phyloP scores from a whole-genome alignment of 2,113 vertebrate genomes.

The Rhinogobius similis region DNA sequence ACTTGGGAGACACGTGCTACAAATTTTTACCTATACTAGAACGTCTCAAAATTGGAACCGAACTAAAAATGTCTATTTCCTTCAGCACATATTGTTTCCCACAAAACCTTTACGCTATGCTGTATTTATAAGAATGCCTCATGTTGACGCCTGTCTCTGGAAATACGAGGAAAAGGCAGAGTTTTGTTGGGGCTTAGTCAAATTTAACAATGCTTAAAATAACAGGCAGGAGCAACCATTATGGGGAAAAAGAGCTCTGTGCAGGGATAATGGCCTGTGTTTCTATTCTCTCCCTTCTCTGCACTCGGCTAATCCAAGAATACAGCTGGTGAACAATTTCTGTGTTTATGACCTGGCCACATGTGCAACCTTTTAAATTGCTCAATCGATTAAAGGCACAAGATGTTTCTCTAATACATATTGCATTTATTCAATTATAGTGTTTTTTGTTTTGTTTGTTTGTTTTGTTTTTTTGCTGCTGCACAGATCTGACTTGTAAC shows the following conservation, averaged over 20 bases:
- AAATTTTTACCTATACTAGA: too few relatives aligned
- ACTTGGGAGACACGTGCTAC: too few relatives aligned
- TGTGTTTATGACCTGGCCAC: background rate
- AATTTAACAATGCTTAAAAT: constrained; percentile 39
- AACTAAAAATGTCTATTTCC: background rate
- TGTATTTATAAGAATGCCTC: background rate
- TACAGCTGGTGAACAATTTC: constrained; percentile 59
- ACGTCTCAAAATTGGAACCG: too few relatives aligned
- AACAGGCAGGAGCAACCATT: constrained; percentile 19
- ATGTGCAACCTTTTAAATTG: background rate
- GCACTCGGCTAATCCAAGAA: constrained; percentile 62
- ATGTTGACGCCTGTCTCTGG: background rate
- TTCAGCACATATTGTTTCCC: background rate
- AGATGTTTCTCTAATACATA: too few relatives aligned
- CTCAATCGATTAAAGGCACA: too few relatives aligned
- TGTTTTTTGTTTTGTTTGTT: too few relatives aligned
- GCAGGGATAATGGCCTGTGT: constrained; percentile 44
- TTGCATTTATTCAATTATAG: too few relatives aligned
- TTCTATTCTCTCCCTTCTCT: constrained; percentile 39
- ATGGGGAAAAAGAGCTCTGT: constrained; percentile 10
- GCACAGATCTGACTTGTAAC: too few relatives aligned
- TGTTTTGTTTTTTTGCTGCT: too few relatives aligned
- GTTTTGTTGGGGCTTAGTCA: constrained; percentile 21
- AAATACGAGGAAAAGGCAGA: background rate
- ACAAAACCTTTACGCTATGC: too few relatives aligned